Evolutionary conservation across 2,888 invertebrate species (phyloP).

Genomic region (Leptodirus hochenwartii): DNA sequence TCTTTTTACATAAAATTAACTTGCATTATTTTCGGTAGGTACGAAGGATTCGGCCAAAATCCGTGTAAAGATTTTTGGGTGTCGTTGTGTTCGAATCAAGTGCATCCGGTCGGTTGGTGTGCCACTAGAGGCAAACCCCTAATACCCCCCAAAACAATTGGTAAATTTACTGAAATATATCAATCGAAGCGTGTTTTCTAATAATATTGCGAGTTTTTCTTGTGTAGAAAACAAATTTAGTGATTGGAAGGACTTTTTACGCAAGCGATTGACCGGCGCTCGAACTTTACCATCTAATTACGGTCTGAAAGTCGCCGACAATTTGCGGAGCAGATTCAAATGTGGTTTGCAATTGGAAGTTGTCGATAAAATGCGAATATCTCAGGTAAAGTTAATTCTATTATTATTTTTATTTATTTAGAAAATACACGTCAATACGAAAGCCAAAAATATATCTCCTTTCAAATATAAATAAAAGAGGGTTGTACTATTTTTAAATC

Average conservation of each 20-base stretch:
- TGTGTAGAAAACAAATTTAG: slow-evolving; percentile 83
- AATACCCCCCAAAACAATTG: slow-evolving; percentile 83
- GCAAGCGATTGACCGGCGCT: slow-evolving; percentile 85
- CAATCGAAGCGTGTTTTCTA: no score
- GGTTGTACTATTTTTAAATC: no score
- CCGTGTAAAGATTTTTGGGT: slow-evolving; percentile 91
- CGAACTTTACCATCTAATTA: slow-evolving; percentile 87
- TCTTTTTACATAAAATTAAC: no score
- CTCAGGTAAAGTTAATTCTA: slow-evolving; percentile 66
- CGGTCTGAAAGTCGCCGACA: slow-evolving; percentile 71
- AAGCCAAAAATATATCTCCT: no score
- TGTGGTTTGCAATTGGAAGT: slow-evolving; percentile 72
- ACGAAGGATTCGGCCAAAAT: slow-evolving; percentile 86
- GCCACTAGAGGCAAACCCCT: slow-evolving; percentile 87
- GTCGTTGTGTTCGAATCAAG: slow-evolving; percentile 71
- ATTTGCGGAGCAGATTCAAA: slow-evolving; percentile 66
- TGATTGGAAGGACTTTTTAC: slow-evolving; percentile 93
- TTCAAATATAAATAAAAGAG: no score
- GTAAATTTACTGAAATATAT: no score
- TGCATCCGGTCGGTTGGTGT: slow-evolving; percentile 98
- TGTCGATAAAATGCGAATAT: slow-evolving; percentile 89
- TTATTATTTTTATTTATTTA: slow-evolving; percentile 26
- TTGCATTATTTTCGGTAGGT: slow-evolving; percentile 26
- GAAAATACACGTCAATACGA: no score
- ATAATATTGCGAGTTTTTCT: no score